These are phyloP conservation scores for Chaetorhynchus papuensis DNA, from an alignment of 2,113 vertebrate genomes.

Conservation along the genomic window DNA sequence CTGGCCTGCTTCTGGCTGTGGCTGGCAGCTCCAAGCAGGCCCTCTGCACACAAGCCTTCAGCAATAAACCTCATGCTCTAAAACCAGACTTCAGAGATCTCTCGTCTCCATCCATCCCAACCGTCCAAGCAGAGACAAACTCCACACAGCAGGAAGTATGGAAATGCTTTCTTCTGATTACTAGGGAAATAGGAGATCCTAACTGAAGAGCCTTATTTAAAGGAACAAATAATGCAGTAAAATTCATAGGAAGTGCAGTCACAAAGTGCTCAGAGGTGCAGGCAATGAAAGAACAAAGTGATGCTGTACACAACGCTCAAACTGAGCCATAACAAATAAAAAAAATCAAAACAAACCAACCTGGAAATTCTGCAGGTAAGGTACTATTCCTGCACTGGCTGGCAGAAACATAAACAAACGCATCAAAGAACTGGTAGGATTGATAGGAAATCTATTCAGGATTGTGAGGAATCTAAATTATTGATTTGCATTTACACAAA, in stretches of 20 bases:
- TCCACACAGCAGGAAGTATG: rapidly evolving
- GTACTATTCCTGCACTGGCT: background rate
- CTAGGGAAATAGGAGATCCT: background rate
- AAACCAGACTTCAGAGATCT: too few relatives aligned
- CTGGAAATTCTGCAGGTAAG: background rate
- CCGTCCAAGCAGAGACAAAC: too few relatives aligned
- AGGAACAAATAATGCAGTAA: background rate
- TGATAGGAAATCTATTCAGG: background rate
- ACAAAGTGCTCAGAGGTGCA: background rate
- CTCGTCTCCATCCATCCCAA: too few relatives aligned
- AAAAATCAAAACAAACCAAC: background rate
- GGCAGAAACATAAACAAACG: background rate
- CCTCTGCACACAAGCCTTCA: too few relatives aligned
- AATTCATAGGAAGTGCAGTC: background rate
- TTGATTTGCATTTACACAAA: background rate
- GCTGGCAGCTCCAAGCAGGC: too few relatives aligned
- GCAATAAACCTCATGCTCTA: too few relatives aligned
- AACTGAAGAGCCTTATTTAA: background rate
- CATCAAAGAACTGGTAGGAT: background rate
- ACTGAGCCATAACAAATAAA: background rate
- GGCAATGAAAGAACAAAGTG: background rate
- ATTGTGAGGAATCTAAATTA: background rate
- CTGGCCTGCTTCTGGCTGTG: too few relatives aligned
- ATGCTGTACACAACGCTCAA: background rate
- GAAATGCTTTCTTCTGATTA: background rate